A percentile compares a stretch with the other conserved stretches of the same genome.
phyloP scores from a whole-genome alignment of 1,140 invertebrate genomes.

The Pseudomyrmex sp. region DNA sequence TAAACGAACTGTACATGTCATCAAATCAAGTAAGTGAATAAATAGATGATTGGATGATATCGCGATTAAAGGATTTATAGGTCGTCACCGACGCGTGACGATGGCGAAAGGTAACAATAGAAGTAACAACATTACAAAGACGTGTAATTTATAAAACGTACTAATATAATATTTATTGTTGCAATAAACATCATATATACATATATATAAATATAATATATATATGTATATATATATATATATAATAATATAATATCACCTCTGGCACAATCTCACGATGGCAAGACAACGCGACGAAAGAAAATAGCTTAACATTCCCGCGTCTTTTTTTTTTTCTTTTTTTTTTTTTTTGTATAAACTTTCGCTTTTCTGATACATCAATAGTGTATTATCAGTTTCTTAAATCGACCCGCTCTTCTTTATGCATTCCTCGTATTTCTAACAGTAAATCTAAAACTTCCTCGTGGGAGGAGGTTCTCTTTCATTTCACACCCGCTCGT shows the following conservation, averaged over 20 bases:
- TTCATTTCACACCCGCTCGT: slow-evolving; percentile 56
- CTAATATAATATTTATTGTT: slow-evolving; percentile 86
- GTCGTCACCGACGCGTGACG: not conserved
- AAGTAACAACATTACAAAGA: slow-evolving; percentile 39
- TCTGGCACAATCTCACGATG: slow-evolving; percentile 86
- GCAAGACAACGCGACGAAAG: slow-evolving; percentile 84
- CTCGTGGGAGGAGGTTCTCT: not conserved
- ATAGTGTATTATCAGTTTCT: not conserved
- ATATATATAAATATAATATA: too few relatives aligned
- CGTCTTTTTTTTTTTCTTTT: slow-evolving; percentile 39
- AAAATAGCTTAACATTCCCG: slow-evolving; percentile 68
- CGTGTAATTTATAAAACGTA: slow-evolving; percentile 84
- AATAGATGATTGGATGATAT: slow-evolving; percentile 17
- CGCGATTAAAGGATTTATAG: not conserved
- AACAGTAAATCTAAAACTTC: slow-evolving; percentile 52
- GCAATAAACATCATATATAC: slow-evolving; percentile 82
- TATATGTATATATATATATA: too few relatives aligned
- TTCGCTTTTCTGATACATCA: slow-evolving; percentile 1
- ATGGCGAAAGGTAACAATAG: slow-evolving; percentile 3
- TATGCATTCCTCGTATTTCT: slow-evolving; percentile 53
- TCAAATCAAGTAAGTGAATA: slow-evolving; percentile 9
- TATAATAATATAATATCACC: slow-evolving; percentile 86
- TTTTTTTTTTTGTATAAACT: not conserved
- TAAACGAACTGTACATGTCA: slow-evolving; percentile 17
- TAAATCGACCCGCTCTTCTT: slow-evolving; percentile 19